Conservation (phyloP, 2,888 invertebrate genomes). For the Merodon equestris region DNA sequence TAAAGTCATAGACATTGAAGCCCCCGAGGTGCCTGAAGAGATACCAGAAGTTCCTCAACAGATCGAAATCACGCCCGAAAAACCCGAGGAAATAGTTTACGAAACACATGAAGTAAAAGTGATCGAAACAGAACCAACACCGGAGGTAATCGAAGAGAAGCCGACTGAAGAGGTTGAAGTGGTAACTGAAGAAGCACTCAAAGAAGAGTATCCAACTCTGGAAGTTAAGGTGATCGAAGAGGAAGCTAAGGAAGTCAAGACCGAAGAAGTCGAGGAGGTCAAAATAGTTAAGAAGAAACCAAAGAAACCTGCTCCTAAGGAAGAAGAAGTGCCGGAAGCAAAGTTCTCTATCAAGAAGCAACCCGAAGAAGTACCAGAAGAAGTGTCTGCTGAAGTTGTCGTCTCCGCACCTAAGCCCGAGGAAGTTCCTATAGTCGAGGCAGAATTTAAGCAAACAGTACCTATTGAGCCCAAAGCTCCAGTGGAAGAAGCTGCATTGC, state of each 20-base stretch:
- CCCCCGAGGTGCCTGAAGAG: conserved; percentile 70
- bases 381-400: conserved; percentile 51
- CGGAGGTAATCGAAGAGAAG: conserved; percentile 35
- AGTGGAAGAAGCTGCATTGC: conserved; percentile 69
- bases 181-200: conserved; percentile 36
- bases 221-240: conserved; percentile 59
- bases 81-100: conserved; percentile 40
- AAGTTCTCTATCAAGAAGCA: conserved; percentile 72
- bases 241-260: conserved; percentile 54
- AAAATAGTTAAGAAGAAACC: conserved; percentile 70
- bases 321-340: conserved; percentile 70
- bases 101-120: conserved; percentile 49
- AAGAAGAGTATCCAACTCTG: conserved; percentile 38
- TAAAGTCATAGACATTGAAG: conserved; percentile 67
- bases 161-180: conserved; percentile 36
- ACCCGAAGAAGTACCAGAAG: conserved; percentile 68
- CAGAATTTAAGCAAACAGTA: conserved; percentile 41
- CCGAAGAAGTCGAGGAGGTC: conserved; percentile 68
- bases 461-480: conserved; percentile 37
- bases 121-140: conserved; percentile 54
- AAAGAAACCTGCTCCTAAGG: conserved; percentile 50
- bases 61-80: conserved; percentile 48
- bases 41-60: conserved; percentile 59
- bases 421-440: conserved; percentile 44
- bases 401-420: conserved; percentile 52